Conservation (phyloP, 1,140 invertebrate genomes). For the Philaenus spumarius region DNA sequence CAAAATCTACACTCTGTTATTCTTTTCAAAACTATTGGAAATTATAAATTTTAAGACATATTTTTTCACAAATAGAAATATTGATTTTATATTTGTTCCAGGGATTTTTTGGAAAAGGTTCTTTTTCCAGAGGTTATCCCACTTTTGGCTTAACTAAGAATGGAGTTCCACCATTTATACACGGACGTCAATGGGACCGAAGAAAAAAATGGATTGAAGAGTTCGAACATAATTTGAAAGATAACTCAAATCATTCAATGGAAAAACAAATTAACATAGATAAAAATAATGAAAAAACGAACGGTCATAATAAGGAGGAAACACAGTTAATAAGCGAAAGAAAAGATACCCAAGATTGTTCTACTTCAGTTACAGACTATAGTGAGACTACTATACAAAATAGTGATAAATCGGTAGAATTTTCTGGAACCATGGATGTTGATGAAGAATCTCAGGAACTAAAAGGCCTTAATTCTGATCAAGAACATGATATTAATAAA, state of each 20-base stretch:
- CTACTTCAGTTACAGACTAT: background rate
- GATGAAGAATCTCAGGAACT: background rate
- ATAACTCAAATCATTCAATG: background rate
- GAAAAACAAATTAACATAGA: slow-evolving; percentile 10
- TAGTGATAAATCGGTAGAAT: background rate
- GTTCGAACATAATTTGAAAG: background rate
- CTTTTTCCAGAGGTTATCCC: slow-evolving; percentile 52
- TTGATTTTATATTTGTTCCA: slow-evolving; percentile 28
- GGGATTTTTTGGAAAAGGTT: slow-evolving; percentile 69
- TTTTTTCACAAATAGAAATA: too few relatives aligned
- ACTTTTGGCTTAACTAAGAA: slow-evolving; percentile 39
- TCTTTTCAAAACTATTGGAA: too few relatives aligned
- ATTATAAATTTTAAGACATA: too few relatives aligned
- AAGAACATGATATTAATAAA: background rate
- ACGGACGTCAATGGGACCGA: slow-evolving; percentile 35
- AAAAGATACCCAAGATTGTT: background rate
- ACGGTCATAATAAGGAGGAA: background rate
- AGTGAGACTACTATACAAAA: background rate
- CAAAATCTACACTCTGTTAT: too few relatives aligned
- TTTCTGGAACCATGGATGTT: background rate
- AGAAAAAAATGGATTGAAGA: slow-evolving; percentile 29
- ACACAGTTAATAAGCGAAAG: background rate
- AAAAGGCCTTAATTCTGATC: too few relatives aligned
- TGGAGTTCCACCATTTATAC: slow-evolving; percentile 42
- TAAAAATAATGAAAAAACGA: background rate